Evolutionary conservation across 2,888 invertebrate species (phyloP), one percentile per base, ranked within the genome.

Genomic region (Macaria notata): DNA sequence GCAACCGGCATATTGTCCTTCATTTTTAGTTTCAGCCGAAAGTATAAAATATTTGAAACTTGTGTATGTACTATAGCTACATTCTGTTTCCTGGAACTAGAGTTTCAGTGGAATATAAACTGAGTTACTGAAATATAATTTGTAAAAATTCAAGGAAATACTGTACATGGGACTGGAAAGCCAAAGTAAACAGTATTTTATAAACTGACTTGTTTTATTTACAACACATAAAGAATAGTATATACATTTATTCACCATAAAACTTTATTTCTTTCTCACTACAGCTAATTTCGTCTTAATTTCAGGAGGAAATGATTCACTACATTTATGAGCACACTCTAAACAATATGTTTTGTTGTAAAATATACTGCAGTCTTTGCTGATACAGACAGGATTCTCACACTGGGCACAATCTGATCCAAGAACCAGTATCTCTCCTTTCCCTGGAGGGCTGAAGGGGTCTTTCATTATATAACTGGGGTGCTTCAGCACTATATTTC

Each of bases 401-500:
- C 98, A 98, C 29, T 90, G 71, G 31, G 88, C 83, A 83, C 98
- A 98, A 75, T 96, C 94, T 8, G 94, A 92, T 3, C 98, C 98
- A 19, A 98, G 75, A 3, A 96, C 92, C 61, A 97, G 84, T 72
- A 95, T 94, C 81, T 97, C 95, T n/a, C 95, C 94, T 77, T 93
- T 94, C 54, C 94, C 94, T 4, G 94, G 94, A 1, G 95, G 93
- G 70, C 94, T 93, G 76, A 97, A 98, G 0, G 98, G 98, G 85
- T 98, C 97, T 73, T 95, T 95, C 93, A 96, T 95, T 0, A 97
- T 83, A 81, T 95, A 98, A 61, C 94, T 94, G 38, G 96, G 93
- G 77, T 96, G 96, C 65, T 92, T 86, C 54, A 97, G 93, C 39
- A 86, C 80, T 42, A 96, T 88, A 56, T 94, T 93, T 64, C 94